Evolutionary conservation across 1,140 invertebrate species (phyloP).

Genomic region (Leptinotarsa texana): DNA sequence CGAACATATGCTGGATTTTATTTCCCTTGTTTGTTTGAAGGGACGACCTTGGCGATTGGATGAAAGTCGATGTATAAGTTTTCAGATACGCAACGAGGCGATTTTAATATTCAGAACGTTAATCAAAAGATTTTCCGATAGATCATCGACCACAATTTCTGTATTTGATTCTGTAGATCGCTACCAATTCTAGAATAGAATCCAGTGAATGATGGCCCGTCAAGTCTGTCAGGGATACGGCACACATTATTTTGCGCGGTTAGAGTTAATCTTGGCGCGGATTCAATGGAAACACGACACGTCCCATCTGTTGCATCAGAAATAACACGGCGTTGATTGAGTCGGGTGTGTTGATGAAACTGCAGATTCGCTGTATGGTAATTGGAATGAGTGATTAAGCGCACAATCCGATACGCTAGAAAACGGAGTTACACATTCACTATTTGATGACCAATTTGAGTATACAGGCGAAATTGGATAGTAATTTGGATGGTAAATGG

Average conservation of each 20-base stretch:
- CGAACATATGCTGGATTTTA: no score
- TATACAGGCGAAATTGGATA: no score
- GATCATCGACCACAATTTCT: no score
- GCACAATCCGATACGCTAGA: neutral
- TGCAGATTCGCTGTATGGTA: neutral
- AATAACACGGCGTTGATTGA: constrained; percentile 8
- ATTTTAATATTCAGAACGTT: no score
- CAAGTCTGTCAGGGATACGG: neutral
- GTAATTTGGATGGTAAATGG: no score
- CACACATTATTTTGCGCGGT: constrained; percentile 2
- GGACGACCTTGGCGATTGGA: no score
- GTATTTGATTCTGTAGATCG: neutral
- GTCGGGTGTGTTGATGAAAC: neutral
- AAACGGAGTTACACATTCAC: neutral
- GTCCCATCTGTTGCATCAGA: neutral
- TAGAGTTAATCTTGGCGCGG: neutral
- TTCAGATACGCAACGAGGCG: no score
- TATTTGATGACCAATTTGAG: no score
- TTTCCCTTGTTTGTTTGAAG: no score
- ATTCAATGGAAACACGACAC: constrained; percentile 5
- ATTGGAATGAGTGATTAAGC: neutral
- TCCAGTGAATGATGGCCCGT: neutral
- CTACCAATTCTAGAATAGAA: neutral
- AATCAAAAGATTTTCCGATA: no score
- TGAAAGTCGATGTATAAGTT: no score